Percentiles rank a stretch among this genome's conserved stretches.
Conservation (phyloP, 2,797 vertebrate genomes). For the Chlorospingus semifuscus region DNA sequence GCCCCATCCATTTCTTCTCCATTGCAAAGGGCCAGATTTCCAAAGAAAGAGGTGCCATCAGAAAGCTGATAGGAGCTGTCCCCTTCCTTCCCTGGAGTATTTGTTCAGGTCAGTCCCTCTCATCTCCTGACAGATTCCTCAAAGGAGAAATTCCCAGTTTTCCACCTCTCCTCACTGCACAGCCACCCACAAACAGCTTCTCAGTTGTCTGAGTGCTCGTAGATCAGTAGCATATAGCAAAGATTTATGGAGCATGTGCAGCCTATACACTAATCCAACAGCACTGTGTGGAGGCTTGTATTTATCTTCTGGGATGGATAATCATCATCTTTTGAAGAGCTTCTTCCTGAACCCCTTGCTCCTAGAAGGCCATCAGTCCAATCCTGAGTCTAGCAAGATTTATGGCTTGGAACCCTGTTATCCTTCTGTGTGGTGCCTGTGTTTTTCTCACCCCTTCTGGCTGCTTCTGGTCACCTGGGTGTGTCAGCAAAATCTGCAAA, state of each 20-base stretch:
- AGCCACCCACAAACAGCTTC: conserved; percentile 29
- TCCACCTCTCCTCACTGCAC: background rate
- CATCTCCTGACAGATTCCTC: background rate
- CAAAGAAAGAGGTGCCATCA: background rate
- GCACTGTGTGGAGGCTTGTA: background rate
- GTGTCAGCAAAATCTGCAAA: background rate
- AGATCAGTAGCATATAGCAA: background rate
- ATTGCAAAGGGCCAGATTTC: background rate
- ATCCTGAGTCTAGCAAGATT: background rate
- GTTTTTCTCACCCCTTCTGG: background rate
- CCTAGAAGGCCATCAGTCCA: background rate
- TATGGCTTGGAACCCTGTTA: background rate
- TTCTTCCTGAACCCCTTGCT: background rate
- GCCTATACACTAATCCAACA: background rate
- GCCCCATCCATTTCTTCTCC: background rate
- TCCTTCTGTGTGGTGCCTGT: rapidly evolving
- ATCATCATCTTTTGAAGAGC: background rate
- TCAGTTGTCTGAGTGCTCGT: background rate
- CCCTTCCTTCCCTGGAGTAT: background rate
- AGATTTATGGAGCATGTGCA: background rate
- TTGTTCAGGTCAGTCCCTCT: background rate
- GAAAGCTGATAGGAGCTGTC: background rate
- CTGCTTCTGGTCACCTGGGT: background rate
- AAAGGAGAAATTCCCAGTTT: conserved; percentile 1
- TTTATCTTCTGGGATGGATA: background rate